Conservation (phyloP, 2,888 invertebrate genomes). For the Macrophya annulata region DNA sequence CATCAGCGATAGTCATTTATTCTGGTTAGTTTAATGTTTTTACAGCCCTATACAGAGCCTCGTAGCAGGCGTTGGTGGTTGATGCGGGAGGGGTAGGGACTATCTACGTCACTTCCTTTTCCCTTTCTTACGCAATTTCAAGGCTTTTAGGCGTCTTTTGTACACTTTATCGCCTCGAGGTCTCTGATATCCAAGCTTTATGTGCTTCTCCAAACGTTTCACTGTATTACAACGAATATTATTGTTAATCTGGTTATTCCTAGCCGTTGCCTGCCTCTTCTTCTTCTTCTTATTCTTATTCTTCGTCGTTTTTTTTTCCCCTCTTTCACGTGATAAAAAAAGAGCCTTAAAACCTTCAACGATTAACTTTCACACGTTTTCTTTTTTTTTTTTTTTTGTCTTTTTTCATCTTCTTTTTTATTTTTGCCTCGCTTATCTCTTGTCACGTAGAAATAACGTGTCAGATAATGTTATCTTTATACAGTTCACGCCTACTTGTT, state of each 20-base stretch:
- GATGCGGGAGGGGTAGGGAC: conserved; percentile 25
- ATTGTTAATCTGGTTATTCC: conserved; percentile 35
- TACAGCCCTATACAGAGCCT: conserved; percentile 50
- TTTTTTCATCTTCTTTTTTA: not conserved
- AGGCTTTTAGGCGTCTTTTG: conserved; percentile 57
- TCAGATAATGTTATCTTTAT: not conserved
- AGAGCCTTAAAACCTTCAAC: not conserved
- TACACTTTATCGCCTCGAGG: conserved; percentile 53
- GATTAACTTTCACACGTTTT: not conserved
- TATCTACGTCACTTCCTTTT: conserved; percentile 55
- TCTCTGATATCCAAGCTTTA: conserved; percentile 50
- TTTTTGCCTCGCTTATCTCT: not conserved
- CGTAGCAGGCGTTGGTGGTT: not conserved
- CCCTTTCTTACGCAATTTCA: conserved; percentile 56
- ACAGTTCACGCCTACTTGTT: not conserved
- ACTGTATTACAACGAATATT: conserved; percentile 30
- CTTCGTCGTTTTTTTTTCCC: not conserved
- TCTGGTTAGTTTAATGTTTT: conserved; percentile 60
- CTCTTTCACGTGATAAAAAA: not conserved
- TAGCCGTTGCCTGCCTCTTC: not conserved
- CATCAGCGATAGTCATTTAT: conserved; percentile 58
- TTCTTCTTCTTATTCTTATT: not conserved
- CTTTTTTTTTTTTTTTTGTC: not conserved
- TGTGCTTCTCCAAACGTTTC: conserved; percentile 32
- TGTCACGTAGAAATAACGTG: not conserved